Evolutionary conservation across 1,140 invertebrate genomes (phyloP), one percentile per base, ranked within the genome.

Genomic region (Planococcus citri): DNA sequence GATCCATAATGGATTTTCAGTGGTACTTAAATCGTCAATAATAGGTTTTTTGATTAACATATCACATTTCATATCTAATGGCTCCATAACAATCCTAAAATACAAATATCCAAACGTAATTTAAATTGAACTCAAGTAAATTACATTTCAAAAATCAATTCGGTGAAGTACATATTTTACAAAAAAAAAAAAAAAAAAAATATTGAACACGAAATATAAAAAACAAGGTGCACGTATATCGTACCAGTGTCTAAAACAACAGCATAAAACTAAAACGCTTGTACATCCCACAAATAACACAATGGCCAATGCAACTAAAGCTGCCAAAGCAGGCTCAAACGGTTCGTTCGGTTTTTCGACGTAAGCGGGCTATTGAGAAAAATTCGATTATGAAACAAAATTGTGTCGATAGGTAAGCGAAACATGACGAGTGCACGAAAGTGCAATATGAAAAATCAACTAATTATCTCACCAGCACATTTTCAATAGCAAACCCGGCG

Each of bases 1-100:
- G 60, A 94, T 89, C 92, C 92, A 95, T 0, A 95, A 79, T 0
- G 92, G 92, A 83, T 95, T 95, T 78, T 95, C 92, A 0, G 91
- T 95, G 1, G 89, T 92, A 73, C 89, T 88, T 12, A 92, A 78
- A 75, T 92, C 89, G 75, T 92, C 89, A 27, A 92, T 86, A 51
- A 92, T 88, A 72, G 88, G 84, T 71, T 91, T 86, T 69, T 90
- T 87, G 21, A 90, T 90, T n/a, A 92, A 76, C 61, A 88, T 87
- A 75, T 91, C 89, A 70, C 89, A 90, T 70, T 86, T 85, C 73
- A 82, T 80, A 73, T 85, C 83, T 72, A 82, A 82, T 70, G 87
- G 87, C 70, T 88, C 83, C 24, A 85, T 82, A 38, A 85, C 83
- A 22, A 86, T 83, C 60, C 60, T 64, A 25, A 24, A 14, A n/a